Evolutionary conservation across 2,888 invertebrate genomes (phyloP), one percentile per base, ranked within the genome.

Genomic region (Idaea dimidiata): DNA sequence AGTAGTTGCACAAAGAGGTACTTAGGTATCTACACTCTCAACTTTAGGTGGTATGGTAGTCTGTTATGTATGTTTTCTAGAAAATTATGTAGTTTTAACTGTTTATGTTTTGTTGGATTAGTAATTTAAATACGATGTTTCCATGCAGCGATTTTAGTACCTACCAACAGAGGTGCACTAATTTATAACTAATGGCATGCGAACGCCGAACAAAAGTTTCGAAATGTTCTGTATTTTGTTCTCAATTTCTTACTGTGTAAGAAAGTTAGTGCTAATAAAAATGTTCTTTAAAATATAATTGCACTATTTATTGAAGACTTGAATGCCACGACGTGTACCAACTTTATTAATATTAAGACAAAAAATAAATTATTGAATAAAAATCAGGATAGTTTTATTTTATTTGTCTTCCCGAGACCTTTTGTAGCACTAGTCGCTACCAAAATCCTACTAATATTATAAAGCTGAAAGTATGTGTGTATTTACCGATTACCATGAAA

Each of bases 291-390:
- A 74, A 72, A 70, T 78, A 72, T 75, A 77, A 75, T 75, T 78
- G 86, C 86, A 86, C 85, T 85, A 80, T 79, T 80, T 85, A 57
- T 69, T 80, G 79, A 87, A 88, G 87, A 87, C 86, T 87, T 78
- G 76, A 80, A 82, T 82, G 76, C 62, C 65, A 83, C 43, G 8
- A 43, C 80, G 76, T 70, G 70, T 67, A 66, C 65, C 64, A 73
- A 74, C 64, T 64, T 70, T 72, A 72, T 62, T 67, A 72, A 62
- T 56, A 58, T 43, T 1, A 58, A 58, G 8, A 33, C n/a, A 58
- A 33, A 33, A 1, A 24, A 17, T 43, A 58, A 32, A 43, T 53
- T 74, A 76, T 71, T 77, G 76, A 78, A 77, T 65, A 16, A 54
- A 54, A 54, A 8, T 32, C 6, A 32, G 7, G 32, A 32, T n/a